Conservation (phyloP, 2,888 invertebrate species). For the Melikaiella ostensackeni region DNA sequence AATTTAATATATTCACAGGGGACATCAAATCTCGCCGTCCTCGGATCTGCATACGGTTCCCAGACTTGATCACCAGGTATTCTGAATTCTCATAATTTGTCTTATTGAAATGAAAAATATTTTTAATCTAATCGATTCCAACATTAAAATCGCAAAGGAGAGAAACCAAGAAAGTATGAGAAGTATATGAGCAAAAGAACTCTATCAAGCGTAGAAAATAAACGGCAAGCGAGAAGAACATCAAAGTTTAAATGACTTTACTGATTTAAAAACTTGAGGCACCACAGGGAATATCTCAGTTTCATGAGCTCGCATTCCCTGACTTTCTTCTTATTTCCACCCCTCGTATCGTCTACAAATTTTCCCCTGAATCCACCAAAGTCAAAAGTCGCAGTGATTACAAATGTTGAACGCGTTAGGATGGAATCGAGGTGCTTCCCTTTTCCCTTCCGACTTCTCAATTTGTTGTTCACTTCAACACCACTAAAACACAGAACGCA, state of each 20-base stretch:
- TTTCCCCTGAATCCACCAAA: conserved; percentile 22
- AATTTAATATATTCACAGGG: conserved; percentile 34
- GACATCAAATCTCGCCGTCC: conserved; percentile 7
- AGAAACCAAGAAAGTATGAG: not conserved
- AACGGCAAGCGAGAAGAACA: conserved; percentile 18
- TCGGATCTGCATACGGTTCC: conserved; percentile 1
- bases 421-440: conserved; percentile 56
- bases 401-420: conserved; percentile 64
- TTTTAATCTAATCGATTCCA: no score
- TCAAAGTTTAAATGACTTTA: conserved; percentile 50
- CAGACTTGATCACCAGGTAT: conserved; percentile 2
- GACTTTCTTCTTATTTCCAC: conserved; percentile 5
- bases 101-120: no score
- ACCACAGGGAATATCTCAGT: conserved; percentile 37
- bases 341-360: conserved; percentile 35
- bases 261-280: conserved; percentile 48
- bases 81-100: not conserved
- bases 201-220: conserved; percentile 31
- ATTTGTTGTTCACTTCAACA: conserved; percentile 29
- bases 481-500: conserved; percentile 13
- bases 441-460: conserved; percentile 53
- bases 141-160: not conserved
- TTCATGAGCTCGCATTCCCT: conserved; percentile 20
- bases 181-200: conserved; percentile 18
- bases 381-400: conserved; percentile 58